These are phyloP conservation scores for Natrix natrix DNA, from an alignment of 2,797 vertebrate genomes.

Conservation along the genomic window DNA sequence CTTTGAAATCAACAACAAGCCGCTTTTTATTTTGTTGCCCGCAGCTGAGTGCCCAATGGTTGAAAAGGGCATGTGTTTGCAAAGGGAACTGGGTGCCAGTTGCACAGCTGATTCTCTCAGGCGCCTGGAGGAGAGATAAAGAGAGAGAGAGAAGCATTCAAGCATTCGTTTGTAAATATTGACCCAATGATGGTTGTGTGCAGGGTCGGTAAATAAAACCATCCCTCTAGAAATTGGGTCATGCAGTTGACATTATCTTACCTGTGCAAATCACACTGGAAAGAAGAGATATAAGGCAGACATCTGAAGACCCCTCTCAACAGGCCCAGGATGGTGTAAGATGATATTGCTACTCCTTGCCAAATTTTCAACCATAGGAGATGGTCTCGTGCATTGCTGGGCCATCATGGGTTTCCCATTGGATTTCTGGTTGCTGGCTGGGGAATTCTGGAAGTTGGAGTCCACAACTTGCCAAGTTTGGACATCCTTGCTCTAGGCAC, in stretches of 20 bases:
- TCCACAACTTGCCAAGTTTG: background rate
- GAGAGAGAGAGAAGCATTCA: background rate
- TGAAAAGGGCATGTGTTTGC: conserved; percentile 60
- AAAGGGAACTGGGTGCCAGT: conserved; percentile 50
- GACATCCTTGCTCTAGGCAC: background rate
- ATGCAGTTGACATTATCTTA: conserved; percentile 49
- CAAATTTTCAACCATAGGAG: background rate
- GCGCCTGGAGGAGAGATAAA: background rate
- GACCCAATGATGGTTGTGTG: conserved; percentile 41
- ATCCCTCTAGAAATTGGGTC: conserved; percentile 54
- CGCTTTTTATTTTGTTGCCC: conserved; percentile 51
- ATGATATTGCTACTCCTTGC: background rate
- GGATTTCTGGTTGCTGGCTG: background rate
- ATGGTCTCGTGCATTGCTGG: background rate
- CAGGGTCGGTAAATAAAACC: conserved; percentile 40
- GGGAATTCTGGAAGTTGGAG: background rate
- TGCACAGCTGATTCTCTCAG: conserved; percentile 6
- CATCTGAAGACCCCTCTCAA: background rate
- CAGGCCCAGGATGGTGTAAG: background rate
- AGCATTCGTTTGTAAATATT: conserved; percentile 1
- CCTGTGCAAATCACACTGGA: background rate
- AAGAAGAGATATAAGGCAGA: background rate
- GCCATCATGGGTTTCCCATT: background rate
- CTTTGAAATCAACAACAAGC: conserved; percentile 48
- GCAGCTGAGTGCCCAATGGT: conserved; percentile 11